Percentiles rank a stretch among this genome's conserved stretches.
Evolutionary conservation across 1,140 invertebrate genomes (phyloP).

Genomic region (Solenopsis invicta): DNA sequence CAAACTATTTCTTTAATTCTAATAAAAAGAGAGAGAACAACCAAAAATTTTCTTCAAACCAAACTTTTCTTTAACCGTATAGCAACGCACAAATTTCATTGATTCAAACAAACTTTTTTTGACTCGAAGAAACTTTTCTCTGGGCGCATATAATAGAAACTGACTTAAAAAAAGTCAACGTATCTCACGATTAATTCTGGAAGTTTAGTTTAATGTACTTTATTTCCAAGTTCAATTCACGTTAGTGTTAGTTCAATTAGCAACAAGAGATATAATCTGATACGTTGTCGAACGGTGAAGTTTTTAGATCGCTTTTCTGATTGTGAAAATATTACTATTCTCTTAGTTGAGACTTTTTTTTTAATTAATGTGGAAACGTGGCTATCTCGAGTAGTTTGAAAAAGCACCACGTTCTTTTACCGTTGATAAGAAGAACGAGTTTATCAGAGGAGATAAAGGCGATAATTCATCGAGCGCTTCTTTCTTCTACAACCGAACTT

Average conservation of each 20-base stretch:
- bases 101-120: no score
- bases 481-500: not conserved
- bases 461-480: not conserved
- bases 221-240: not conserved
- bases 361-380: conserved; percentile 32
- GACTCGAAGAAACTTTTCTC: no score
- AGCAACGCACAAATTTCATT: no score
- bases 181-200: not conserved
- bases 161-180: not conserved
- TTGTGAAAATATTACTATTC: not conserved
- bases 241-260: not conserved
- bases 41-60: no score
- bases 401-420: conserved; percentile 5
- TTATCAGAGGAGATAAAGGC: conserved; percentile 38
- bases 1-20: no score
- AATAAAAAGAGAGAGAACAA: no score
- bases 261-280: not conserved
- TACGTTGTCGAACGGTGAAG: not conserved
- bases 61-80: no score
- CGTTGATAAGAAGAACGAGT: not conserved
- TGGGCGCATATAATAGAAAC: not conserved
- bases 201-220: not conserved
- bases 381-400: conserved; percentile 14
- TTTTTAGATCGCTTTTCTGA: not conserved
- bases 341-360: conserved; percentile 4